Evolutionary conservation across 2,888 invertebrate genomes (phyloP).

Genomic region (Chironomus riparius): DNA sequence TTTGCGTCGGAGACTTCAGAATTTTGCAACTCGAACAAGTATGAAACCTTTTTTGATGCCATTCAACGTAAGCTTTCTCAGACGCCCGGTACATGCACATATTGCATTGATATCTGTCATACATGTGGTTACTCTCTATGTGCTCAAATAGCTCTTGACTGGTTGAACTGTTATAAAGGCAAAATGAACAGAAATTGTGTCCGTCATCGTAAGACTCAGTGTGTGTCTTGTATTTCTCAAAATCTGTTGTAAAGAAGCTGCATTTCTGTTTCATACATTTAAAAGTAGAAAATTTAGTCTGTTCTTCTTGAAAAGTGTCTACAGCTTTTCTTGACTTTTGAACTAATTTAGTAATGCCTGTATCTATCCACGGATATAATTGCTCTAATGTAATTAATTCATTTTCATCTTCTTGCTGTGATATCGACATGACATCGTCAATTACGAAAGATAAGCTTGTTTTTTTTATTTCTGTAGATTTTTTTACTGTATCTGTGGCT

Average conservation of each 20-base stretch:
- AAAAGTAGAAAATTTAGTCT: background rate
- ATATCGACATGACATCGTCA: background rate
- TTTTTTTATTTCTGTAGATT: background rate
- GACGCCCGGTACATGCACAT: background rate
- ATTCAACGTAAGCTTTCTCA: background rate
- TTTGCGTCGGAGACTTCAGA: background rate
- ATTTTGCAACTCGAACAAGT: background rate
- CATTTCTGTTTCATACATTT: background rate
- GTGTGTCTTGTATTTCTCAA: background rate
- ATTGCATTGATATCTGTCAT: background rate
- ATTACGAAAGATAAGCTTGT: background rate
- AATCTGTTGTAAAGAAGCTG: background rate
- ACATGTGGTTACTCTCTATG: background rate
- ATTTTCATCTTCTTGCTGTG: background rate
- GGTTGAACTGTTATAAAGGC: background rate
- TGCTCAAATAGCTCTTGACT: background rate
- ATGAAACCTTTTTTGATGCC: background rate
- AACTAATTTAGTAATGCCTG: background rate
- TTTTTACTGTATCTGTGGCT: background rate
- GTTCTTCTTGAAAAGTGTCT: background rate
- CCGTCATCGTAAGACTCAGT: background rate
- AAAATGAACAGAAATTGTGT: background rate
- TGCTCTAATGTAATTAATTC: background rate
- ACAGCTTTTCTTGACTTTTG: background rate
- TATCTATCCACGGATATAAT: conserved; percentile 4